These are phyloP conservation scores for Drosophila ananassae DNA, from an alignment of 1,140 invertebrate species.

Conservation along the genomic window DNA sequence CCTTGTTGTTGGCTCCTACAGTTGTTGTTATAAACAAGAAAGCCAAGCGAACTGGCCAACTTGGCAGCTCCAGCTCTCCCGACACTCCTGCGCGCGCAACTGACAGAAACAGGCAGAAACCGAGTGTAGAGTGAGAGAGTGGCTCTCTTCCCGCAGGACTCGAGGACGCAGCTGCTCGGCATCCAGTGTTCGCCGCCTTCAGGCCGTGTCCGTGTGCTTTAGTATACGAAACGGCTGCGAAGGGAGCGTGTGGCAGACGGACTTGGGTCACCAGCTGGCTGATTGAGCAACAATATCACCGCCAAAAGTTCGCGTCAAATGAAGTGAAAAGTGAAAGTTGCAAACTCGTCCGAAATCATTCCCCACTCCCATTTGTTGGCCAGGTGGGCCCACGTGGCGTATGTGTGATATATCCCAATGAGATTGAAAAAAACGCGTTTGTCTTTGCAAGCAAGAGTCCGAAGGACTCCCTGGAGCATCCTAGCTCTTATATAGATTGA, in stretches of 20 bases:
- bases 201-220: conserved; percentile 25
- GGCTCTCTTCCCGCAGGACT: conserved; percentile 66
- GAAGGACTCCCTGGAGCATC: conserved; percentile 22
- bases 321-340: conserved; percentile 74
- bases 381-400: conserved; percentile 44
- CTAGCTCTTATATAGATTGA: conserved; percentile 21
- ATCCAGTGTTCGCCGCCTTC: conserved; percentile 43
- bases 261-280: conserved; percentile 2
- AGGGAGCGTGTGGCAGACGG: conserved; percentile 46
- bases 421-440: conserved; percentile 47
- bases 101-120: conserved; percentile 3
- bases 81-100: conserved; percentile 66
- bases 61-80: conserved; percentile 49
- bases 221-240: conserved; percentile 70
- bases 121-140: not conserved
- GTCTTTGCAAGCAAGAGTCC: conserved; percentile 3
- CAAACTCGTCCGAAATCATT: conserved; percentile 35
- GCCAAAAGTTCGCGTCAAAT: conserved; percentile 55
- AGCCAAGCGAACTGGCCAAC: conserved; percentile 40
- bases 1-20: conserved; percentile 24
- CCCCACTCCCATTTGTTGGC: not conserved
- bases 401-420: conserved; percentile 51
- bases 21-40: conserved; percentile 72
- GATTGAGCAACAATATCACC: conserved; percentile 33
- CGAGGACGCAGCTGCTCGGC: conserved; percentile 65